These are phyloP conservation scores for Odontamblyopus rebecca DNA, from an alignment of 2,797 vertebrate genomes.

Conservation along the genomic window DNA sequence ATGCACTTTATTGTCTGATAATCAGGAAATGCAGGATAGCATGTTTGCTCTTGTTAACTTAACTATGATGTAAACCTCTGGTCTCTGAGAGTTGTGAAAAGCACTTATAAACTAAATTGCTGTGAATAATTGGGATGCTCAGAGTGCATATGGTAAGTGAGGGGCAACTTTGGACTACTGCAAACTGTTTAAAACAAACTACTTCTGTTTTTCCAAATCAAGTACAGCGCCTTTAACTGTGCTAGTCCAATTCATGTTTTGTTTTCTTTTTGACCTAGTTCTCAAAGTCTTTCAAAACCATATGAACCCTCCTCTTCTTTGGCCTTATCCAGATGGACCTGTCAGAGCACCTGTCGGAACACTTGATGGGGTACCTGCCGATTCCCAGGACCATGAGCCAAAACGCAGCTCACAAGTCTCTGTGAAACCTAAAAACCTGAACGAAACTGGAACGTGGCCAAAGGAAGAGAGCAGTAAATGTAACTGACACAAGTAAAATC, in stretches of 20 bases:
- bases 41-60: too few relatives aligned
- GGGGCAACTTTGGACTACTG: too few relatives aligned
- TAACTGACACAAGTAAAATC: conserved; percentile 50
- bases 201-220: too few relatives aligned
- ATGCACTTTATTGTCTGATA: too few relatives aligned
- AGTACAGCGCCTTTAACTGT: too few relatives aligned
- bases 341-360: conserved; percentile 33
- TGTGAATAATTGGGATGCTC: too few relatives aligned
- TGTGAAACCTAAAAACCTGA: conserved; percentile 73
- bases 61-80: too few relatives aligned
- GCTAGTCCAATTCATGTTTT: background rate
- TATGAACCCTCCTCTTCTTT: conserved; percentile 10
- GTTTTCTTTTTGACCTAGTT: background rate
- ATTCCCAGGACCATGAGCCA: conserved; percentile 72
- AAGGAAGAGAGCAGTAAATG: conserved; percentile 66
- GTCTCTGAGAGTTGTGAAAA: too few relatives aligned
- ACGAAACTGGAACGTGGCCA: conserved; percentile 80
- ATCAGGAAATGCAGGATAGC: too few relatives aligned
- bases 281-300: conserved; percentile 46
- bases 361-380: conserved; percentile 74
- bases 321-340: conserved; percentile 35
- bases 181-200: too few relatives aligned
- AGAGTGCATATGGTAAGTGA: too few relatives aligned
- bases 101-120: too few relatives aligned
- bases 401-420: conserved; percentile 45